phyloP scores from a whole-genome alignment of 2,888 invertebrate genomes.

The Hydrotaea diabolus region DNA sequence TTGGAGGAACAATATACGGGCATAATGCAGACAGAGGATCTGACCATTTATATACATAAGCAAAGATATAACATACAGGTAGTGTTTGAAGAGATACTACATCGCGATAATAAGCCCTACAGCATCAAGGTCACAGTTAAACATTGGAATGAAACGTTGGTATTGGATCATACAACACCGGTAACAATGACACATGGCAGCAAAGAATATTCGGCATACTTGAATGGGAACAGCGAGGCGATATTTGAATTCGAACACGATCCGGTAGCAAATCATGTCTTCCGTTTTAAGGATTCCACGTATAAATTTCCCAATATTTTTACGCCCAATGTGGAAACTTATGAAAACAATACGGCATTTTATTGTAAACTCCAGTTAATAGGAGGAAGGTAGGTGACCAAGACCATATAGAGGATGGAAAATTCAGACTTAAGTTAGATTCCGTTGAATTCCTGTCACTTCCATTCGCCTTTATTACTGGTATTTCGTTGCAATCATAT shows the following conservation, averaged over 20 bases:
- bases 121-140: slow-evolving; percentile 2
- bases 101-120: neutral
- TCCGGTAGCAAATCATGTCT: neutral
- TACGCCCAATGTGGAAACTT: neutral
- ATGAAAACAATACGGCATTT: neutral
- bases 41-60: slow-evolving; percentile 76
- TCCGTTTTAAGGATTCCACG: slow-evolving; percentile 32
- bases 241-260: slow-evolving; percentile 68
- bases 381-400: slow-evolving; percentile 15
- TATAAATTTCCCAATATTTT: neutral
- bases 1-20: slow-evolving; percentile 94
- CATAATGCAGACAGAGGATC: slow-evolving; percentile 89
- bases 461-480: no score
- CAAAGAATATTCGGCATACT: neutral
- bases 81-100: neutral
- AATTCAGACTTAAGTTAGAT: no score
- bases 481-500: no score
- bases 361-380: slow-evolving; percentile 25
- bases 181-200: slow-evolving; percentile 8
- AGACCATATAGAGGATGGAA: no score
- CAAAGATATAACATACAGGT: neutral
- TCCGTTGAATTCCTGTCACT: no score
- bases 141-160: neutral
- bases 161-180: neutral
- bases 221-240: slow-evolving; percentile 1